These are phyloP conservation scores for Camelus dromedarius DNA, from an alignment of 2,113 vertebrate genomes.

Conservation along the genomic window DNA sequence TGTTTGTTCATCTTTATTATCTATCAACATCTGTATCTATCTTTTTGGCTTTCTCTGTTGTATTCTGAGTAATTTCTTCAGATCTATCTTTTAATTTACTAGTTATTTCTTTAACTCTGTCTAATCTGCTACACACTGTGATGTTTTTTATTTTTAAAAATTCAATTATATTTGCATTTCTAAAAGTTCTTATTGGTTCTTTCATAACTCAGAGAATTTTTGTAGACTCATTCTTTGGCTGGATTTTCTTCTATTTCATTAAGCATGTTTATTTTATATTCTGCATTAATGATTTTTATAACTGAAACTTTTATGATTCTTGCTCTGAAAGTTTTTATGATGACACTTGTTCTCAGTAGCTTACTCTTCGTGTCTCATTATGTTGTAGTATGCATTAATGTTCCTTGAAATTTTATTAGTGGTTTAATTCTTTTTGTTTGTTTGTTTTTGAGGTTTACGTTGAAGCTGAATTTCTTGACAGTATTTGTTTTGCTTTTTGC, in stretches of 20 bases:
- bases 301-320: neutral
- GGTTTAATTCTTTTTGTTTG: neutral
- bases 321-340: neutral
- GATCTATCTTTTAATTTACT: neutral
- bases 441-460: neutral
- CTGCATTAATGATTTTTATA: neutral
- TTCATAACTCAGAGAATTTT: neutral
- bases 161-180: neutral
- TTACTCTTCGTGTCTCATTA: neutral
- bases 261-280: constrained; percentile 3
- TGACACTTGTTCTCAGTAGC: neutral
- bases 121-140: neutral
- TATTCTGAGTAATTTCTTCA: neutral
- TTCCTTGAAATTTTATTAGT: constrained; percentile 32
- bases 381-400: neutral
- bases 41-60: neutral
- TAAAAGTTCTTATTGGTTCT: neutral
- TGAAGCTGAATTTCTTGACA: constrained; percentile 14
- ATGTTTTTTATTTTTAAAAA: neutral
- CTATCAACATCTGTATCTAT: neutral
- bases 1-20: neutral
- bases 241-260: neutral
- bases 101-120: constrained; percentile 19
- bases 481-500: constrained; percentile 36
- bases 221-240: neutral